Percentiles rank a stretch among this genome's conserved stretches.
These are phyloP conservation scores for Rhopalosiphum padi DNA, from an alignment of 1,140 invertebrate genomes.

Conservation along the genomic window DNA sequence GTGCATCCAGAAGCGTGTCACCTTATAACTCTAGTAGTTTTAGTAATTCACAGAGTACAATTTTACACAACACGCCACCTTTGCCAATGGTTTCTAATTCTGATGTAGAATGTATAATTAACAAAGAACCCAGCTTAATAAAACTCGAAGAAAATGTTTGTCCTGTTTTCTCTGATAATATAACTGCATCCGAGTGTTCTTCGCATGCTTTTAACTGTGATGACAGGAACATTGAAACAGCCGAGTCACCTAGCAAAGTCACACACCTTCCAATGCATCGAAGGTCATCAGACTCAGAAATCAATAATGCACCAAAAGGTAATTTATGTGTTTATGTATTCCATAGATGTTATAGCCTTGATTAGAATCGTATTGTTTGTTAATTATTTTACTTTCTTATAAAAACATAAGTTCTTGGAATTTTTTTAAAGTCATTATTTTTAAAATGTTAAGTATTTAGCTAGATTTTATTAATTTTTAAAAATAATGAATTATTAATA, in stretches of 20 bases:
- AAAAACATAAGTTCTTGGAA: neutral
- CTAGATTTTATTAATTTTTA: neutral
- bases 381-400: neutral
- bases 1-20: conserved; percentile 46
- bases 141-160: conserved; percentile 51
- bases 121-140: conserved; percentile 55
- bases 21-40: conserved; percentile 53
- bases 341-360: neutral
- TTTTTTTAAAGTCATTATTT: neutral
- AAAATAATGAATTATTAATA: neutral
- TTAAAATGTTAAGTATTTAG: neutral
- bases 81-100: conserved; percentile 33
- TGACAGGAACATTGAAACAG: conserved; percentile 49
- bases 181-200: conserved; percentile 58
- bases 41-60: conserved; percentile 57
- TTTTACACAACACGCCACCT: conserved; percentile 51
- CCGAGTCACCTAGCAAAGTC: conserved; percentile 51
- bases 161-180: conserved; percentile 53
- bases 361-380: neutral
- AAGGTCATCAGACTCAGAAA: conserved; percentile 90
- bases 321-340: conserved; percentile 59
- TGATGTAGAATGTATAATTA: conserved; percentile 53
- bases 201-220: conserved; percentile 57
- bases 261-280: conserved; percentile 63
- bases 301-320: conserved; percentile 93